phyloP scores from a whole-genome alignment of 2,797 vertebrate species.

The Bradypodion ventrale region DNA sequence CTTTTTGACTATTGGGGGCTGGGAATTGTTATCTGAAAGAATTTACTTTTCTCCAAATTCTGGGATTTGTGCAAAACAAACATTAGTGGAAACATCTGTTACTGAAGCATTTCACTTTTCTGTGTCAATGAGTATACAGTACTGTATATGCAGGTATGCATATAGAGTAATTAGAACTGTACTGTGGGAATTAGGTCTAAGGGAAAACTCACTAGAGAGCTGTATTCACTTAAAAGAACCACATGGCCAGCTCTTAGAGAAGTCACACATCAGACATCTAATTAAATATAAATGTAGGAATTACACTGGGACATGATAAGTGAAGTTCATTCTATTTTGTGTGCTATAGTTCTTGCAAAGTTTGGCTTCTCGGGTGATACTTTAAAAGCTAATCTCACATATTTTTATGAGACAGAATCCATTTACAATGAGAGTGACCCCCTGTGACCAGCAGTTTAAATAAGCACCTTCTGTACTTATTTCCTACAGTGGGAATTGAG shows the following conservation, averaged over 20 bases:
- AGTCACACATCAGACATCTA: background rate
- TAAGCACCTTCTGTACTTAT: conserved; percentile 59
- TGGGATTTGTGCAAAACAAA: background rate
- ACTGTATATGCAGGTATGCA: too few relatives aligned
- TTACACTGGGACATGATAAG: background rate
- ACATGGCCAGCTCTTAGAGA: background rate
- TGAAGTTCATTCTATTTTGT: conserved; percentile 68
- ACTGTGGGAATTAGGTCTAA: background rate
- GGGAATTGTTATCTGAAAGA: too few relatives aligned
- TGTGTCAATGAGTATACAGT: background rate
- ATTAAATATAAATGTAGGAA: conserved; percentile 38
- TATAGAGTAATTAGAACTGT: background rate
- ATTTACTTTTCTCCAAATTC: too few relatives aligned
- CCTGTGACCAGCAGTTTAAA: conserved; percentile 72
- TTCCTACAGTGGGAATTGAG: conserved; percentile 72
- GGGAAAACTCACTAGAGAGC: background rate
- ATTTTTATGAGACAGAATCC: conserved; percentile 77
- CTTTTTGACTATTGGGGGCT: too few relatives aligned
- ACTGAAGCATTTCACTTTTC: background rate
- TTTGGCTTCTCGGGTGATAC: conserved; percentile 62
- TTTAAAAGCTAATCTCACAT: conserved; percentile 71
- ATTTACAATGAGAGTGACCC: conserved; percentile 74
- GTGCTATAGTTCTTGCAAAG: conserved; percentile 63
- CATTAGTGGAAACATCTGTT: background rate
- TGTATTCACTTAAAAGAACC: background rate